These are phyloP conservation scores for Scolopax bukidnonensis DNA, from an alignment of 2,797 vertebrate species.

Conservation along the genomic window DNA sequence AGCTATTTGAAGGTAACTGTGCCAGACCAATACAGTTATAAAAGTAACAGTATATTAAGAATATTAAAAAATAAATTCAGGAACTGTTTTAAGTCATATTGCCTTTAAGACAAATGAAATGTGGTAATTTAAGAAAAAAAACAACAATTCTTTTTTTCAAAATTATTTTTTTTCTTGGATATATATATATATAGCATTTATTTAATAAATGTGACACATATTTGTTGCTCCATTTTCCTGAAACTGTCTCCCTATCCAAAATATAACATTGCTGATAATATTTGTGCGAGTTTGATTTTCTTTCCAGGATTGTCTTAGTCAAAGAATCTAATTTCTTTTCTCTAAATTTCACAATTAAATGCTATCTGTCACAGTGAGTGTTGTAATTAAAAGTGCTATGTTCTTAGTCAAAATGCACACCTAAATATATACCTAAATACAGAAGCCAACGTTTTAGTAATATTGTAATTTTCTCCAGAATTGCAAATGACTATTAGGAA, in stretches of 20 bases:
- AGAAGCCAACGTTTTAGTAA: not conserved
- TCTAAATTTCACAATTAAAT: too few species aligned
- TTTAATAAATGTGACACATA: not conserved
- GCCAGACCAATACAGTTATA: not conserved
- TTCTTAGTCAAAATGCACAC: not conserved
- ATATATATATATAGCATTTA: not conserved
- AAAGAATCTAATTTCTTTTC: not conserved
- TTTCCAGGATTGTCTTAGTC: not conserved
- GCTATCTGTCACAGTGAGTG: not conserved
- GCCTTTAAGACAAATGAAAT: not conserved
- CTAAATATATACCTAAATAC: not conserved
- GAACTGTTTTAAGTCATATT: not conserved
- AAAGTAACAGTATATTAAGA: not conserved
- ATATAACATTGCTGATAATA: not conserved
- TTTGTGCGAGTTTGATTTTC: not conserved
- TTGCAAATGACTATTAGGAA: not conserved
- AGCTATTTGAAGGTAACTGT: not conserved
- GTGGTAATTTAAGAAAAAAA: not conserved
- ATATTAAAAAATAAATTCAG: not conserved
- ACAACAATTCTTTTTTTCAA: not conserved
- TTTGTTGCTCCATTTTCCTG: not conserved
- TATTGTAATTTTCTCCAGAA: not conserved
- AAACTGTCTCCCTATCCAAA: not conserved
- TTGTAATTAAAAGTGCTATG: not conserved
- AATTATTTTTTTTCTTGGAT: not conserved